Evolutionary conservation across 2,113 vertebrate species (phyloP).

Genomic region (Ptychochromis oligacanthus): DNA sequence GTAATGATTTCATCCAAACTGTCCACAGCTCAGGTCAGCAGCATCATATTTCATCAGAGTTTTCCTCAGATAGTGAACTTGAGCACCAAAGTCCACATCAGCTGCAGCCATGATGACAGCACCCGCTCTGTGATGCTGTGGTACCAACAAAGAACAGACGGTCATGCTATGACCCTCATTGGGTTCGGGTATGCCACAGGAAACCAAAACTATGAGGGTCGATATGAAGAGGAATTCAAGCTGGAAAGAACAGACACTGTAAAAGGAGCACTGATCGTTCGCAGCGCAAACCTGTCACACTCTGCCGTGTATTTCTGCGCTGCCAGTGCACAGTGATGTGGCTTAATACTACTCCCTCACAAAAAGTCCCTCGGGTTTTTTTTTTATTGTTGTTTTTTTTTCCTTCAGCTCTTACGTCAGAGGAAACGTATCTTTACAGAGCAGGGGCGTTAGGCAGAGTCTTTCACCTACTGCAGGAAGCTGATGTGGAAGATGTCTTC

Average conservation of each 20-base stretch:
- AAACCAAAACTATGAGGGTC: background rate
- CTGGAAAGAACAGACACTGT: background rate
- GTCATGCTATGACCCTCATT: slow-evolving; percentile 32
- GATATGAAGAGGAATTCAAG: slow-evolving; percentile 21
- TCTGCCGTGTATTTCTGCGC: slow-evolving; percentile 68
- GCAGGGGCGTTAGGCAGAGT: background rate
- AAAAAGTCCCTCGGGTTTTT: slow-evolving; percentile 20
- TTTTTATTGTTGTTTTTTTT: too few relatives aligned
- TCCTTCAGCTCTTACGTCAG: background rate
- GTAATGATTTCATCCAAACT: background rate
- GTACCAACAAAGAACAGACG: slow-evolving; percentile 49
- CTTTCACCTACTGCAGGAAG: background rate
- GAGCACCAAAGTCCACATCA: background rate
- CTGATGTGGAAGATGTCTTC: background rate
- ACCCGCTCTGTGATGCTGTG: slow-evolving; percentile 13
- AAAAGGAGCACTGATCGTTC: slow-evolving; percentile 41
- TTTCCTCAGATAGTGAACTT: slow-evolving; percentile 1
- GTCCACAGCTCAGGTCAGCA: slow-evolving; percentile 7
- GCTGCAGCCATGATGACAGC: slow-evolving; percentile 46
- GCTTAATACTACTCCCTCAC: slow-evolving; percentile 5
- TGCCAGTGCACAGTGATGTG: slow-evolving; percentile 4
- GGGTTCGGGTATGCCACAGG: background rate
- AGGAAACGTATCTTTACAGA: background rate
- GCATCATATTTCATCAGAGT: slow-evolving; percentile 32
- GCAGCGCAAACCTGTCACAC: slow-evolving; percentile 16